These are phyloP conservation scores for Meteorus colon DNA, from an alignment of 2,888 invertebrate genomes.

Conservation along the genomic window DNA sequence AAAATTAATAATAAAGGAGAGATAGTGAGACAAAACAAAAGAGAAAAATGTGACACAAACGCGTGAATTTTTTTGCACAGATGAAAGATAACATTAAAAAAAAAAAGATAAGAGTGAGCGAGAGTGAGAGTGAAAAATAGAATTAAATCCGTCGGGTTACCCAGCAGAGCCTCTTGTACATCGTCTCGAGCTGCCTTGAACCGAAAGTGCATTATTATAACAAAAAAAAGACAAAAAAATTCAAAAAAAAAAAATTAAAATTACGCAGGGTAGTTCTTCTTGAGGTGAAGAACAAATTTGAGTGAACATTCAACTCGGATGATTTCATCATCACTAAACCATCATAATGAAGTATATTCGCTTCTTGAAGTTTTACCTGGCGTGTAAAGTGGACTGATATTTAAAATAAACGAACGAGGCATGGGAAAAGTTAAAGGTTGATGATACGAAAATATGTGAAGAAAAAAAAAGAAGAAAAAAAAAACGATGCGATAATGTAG, in stretches of 20 bases:
- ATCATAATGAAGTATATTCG: constrained; percentile 16
- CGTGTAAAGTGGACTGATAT: constrained; percentile 52
- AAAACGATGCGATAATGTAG: constrained; percentile 24
- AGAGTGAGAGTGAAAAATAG: constrained; percentile 38
- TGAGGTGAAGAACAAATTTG: constrained; percentile 47
- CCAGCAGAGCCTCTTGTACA: constrained; percentile 67
- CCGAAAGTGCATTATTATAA: constrained; percentile 72
- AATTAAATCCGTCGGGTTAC: constrained; percentile 53
- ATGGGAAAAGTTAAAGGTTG: constrained; percentile 37
- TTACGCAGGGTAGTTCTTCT: constrained; percentile 63
- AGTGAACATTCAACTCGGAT: constrained; percentile 35
- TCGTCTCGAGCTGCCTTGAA: constrained; percentile 72
- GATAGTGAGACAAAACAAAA: constrained; percentile 11
- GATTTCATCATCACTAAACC: not conserved
- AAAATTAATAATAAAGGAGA: constrained; percentile 15
- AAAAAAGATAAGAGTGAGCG: constrained; percentile 24
- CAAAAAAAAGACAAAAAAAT: constrained; percentile 39
- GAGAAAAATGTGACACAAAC: constrained; percentile 3
- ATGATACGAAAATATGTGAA: constrained; percentile 37
- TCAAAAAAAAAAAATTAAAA: constrained; percentile 50
- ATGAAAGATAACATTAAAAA: constrained; percentile 41
- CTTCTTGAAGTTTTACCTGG: constrained; percentile 39
- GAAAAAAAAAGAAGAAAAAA: constrained; percentile 40
- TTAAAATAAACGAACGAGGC: constrained; percentile 36
- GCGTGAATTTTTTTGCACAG: constrained; percentile 27